Evolutionary conservation across 1,140 invertebrate species (phyloP), one percentile per base, ranked within the genome.

Genomic region (Pectinophora gossypiella): DNA sequence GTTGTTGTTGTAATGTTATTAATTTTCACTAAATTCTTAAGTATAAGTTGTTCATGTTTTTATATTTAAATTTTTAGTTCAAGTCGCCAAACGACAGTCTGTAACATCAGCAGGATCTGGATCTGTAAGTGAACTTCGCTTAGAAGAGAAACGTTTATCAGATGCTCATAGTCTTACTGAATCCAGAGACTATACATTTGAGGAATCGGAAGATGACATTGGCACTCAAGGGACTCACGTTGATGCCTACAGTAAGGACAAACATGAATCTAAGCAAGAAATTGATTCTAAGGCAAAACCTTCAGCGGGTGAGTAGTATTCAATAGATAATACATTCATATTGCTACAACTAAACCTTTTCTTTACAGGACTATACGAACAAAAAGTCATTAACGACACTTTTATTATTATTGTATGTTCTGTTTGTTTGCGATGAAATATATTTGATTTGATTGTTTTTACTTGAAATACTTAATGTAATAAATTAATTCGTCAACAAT

Each of bases 181-280:
- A 62, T 89, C 87, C 0, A 76, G 76, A 61, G 87, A 89, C 61
- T 89, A 89, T 52, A 89, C 87, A 1, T 89, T 89, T 59, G 87
- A 89, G 64, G 87, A 89, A 66, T 89, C 87, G 3, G 87, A 89
- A 73, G 87, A 89, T 52, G 86, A 87, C 51, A 88, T 88, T 48
- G 74, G 67, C 40, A 76, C 78, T 9, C 76, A 85, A 62, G 81
- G 76, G 32, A 83, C 77, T 3, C 78, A 86, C 42, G 67, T 81
- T 19, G 77, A 85, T 61, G 49, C 64, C 23, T n/a, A n/a, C n/a
- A n/a, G n/a, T n/a, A 61, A 60, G 56, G 75, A 79, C 22, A 82
- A 72, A 54, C 6, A 59, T 27, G 79, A 81, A 45, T 44, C 50
- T 32, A 82, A 71, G 52, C 46, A 59, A 53, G 76, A 84, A 51